phyloP scores from a whole-genome alignment of 2,888 invertebrate genomes.

The Xestia xanthographa region DNA sequence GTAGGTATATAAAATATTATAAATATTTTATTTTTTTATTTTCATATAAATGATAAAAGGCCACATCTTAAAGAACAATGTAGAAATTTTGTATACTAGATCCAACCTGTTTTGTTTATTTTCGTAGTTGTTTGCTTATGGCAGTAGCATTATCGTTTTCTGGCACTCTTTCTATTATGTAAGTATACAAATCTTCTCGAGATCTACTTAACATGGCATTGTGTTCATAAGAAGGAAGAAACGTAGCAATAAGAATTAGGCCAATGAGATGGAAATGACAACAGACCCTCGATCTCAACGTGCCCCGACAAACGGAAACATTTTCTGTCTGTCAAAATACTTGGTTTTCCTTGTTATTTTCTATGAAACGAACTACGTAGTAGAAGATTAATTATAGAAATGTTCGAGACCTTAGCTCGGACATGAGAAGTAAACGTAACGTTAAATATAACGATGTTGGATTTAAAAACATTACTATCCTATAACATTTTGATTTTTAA shows the following conservation, averaged over 20 bases:
- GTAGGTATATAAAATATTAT: too few relatives aligned
- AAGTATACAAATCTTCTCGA: not conserved
- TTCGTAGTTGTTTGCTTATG: not conserved
- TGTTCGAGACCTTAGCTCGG: not conserved
- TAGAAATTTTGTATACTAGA: too few relatives aligned
- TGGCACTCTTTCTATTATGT: conserved; percentile 6
- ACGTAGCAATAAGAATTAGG: conserved; percentile 32
- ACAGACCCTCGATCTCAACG: conserved; percentile 23
- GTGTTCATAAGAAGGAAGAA: not conserved
- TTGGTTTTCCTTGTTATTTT: conserved; percentile 31
- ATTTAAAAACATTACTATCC: not conserved
- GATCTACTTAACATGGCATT: conserved; percentile 4
- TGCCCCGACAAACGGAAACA: conserved; percentile 18
- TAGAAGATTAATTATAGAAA: conserved; percentile 1
- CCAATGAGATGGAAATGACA: conserved; percentile 46
- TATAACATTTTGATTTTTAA: not conserved
- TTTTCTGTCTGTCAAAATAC: conserved; percentile 9
- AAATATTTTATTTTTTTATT: too few relatives aligned
- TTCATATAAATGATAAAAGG: too few relatives aligned
- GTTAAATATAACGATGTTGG: not conserved
- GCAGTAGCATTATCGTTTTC: not conserved
- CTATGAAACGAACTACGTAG: not conserved
- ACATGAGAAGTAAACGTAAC: not conserved
- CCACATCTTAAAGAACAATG: too few relatives aligned
- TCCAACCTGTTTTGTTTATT: too few relatives aligned